phyloP scores from a whole-genome alignment of 1,140 invertebrate species.

The Achatina immaculata region DNA sequence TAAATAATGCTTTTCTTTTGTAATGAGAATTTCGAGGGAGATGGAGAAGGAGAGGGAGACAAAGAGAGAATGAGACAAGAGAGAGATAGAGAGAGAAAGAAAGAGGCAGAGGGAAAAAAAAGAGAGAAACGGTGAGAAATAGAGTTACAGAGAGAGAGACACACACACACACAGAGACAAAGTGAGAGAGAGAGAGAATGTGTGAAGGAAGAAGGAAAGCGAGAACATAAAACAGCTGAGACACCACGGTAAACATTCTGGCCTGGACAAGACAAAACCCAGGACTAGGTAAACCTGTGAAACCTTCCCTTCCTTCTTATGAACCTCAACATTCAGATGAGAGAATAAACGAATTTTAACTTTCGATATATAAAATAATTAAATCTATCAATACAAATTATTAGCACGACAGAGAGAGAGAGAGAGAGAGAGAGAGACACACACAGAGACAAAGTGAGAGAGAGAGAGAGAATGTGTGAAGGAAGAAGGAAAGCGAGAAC shows the following conservation, averaged over 20 bases:
- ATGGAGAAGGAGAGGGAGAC: neutral
- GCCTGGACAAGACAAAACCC: neutral
- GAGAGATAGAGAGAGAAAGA: neutral
- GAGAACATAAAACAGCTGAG: no score
- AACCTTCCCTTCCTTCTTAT: no score
- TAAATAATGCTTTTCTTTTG: no score
- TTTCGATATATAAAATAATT: no score
- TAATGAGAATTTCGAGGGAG: no score
- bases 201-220: neutral
- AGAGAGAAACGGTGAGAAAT: neutral
- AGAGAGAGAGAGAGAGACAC: neutral
- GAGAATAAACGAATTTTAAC: no score
- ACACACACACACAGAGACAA: neutral
- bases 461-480: no score
- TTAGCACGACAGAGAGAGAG: neutral
- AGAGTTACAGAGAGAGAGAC: neutral
- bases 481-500: neutral
- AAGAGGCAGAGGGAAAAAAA: no score
- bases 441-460: neutral
- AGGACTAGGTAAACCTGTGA: neutral
- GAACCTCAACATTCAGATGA: no score
- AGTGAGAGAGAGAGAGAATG: neutral
- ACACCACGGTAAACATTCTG: neutral
- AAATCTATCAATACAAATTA: neutral
- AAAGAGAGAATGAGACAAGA: neutral